Evolutionary conservation across 2,113 vertebrate species (phyloP).

Genomic region (Chascanopsetta lugubris): DNA sequence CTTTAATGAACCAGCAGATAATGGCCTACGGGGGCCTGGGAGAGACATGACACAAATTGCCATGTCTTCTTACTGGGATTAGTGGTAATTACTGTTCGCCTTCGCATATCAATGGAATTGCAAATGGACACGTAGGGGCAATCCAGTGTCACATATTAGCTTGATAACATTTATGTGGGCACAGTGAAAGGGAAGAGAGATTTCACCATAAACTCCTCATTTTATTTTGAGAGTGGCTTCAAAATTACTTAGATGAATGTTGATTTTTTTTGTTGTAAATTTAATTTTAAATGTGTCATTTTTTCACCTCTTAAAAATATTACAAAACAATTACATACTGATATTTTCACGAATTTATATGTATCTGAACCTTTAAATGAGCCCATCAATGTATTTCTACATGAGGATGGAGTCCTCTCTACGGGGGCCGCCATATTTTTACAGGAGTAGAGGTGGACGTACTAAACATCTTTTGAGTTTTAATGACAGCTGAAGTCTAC

Average conservation of each 20-base stretch:
- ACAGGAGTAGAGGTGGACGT: too few relatives aligned
- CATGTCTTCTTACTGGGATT: constrained; percentile 77
- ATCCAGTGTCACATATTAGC: constrained; percentile 64
- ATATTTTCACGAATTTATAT: too few relatives aligned
- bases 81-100: constrained; percentile 73
- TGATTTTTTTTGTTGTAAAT: not conserved
- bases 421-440: too few relatives aligned
- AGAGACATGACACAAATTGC: constrained; percentile 72
- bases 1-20: constrained; percentile 73
- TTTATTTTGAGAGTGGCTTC: not conserved
- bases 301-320: too few relatives aligned
- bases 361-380: too few relatives aligned
- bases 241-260: not conserved
- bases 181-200: not conserved
- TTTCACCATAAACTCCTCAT: not conserved
- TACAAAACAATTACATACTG: too few relatives aligned
- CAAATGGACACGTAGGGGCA: constrained; percentile 57
- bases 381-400: too few relatives aligned
- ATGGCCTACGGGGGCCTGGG: constrained; percentile 60
- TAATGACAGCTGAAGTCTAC: too few relatives aligned
- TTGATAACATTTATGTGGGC: constrained; percentile 32
- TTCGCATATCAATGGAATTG: constrained; percentile 71
- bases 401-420: too few relatives aligned
- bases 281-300: not conserved
- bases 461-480: too few relatives aligned